Conservation (phyloP, 1,140 invertebrate species). For the Zaprionus kolodkinae region DNA sequence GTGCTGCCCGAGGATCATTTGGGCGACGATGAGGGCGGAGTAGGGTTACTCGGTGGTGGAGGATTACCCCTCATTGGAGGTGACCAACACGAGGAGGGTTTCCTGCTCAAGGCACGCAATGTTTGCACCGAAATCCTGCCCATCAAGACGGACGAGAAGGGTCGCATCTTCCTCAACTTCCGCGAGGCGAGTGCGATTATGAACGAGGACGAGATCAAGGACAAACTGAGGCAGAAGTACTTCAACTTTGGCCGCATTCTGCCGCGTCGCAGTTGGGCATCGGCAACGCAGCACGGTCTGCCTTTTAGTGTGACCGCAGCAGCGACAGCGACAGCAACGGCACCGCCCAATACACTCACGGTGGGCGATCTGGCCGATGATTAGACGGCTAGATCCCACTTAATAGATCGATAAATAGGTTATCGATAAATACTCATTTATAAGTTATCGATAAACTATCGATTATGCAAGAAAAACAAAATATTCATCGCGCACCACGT, state of each 20-base stretch:
- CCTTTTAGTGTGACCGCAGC: conserved; percentile 63
- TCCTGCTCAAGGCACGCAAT: conserved; percentile 78
- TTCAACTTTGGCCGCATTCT: conserved; percentile 80
- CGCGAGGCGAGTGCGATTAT: conserved; percentile 81
- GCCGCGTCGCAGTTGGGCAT: conserved; percentile 78
- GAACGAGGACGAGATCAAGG: conserved; percentile 84
- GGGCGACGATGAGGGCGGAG: not conserved
- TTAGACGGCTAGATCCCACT: conserved; percentile 11
- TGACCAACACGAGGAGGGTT: conserved; percentile 70
- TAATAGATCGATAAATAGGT: not conserved
- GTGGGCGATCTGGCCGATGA: conserved; percentile 76
- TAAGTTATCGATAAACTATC: not conserved
- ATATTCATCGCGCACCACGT: conserved; percentile 20
- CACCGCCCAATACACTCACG: conserved; percentile 38
- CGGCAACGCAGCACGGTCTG: conserved; percentile 74
- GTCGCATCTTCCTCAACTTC: conserved; percentile 80
- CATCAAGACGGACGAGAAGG: conserved; percentile 83
- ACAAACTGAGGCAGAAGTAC: conserved; percentile 79
- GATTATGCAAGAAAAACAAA: not conserved
- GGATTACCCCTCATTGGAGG: conserved; percentile 5
- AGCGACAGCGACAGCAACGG: conserved; percentile 39
- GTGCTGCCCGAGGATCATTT: conserved; percentile 53
- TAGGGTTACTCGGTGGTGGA: not conserved
- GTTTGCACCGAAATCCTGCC: conserved; percentile 83
- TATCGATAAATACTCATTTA: not conserved